These are phyloP conservation scores for Acanthochromis polyacanthus DNA, from an alignment of 2,113 vertebrate genomes.

Conservation along the genomic window DNA sequence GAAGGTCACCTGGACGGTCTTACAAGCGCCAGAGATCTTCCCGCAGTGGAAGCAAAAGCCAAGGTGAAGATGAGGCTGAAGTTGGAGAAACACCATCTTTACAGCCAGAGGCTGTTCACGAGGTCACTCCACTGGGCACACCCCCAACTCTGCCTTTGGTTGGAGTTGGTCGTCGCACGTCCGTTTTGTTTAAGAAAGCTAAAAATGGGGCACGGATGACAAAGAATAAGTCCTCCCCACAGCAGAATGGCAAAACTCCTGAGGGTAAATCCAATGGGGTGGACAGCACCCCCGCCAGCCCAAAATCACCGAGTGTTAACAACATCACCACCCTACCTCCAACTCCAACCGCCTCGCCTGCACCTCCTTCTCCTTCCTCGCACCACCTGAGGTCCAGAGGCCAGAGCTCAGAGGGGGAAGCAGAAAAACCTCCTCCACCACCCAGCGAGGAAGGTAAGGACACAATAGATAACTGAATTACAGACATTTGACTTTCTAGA, in stretches of 20 bases:
- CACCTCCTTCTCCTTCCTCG: constrained; percentile 66
- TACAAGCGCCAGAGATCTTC: constrained; percentile 87
- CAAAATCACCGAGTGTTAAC: constrained; percentile 45
- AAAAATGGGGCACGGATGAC: constrained; percentile 90
- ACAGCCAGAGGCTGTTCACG: constrained; percentile 79
- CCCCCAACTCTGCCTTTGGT: constrained; percentile 75
- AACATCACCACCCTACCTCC: constrained; percentile 62
- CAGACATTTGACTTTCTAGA: background rate
- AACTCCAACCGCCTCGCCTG: constrained; percentile 56
- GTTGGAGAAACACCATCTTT: constrained; percentile 82
- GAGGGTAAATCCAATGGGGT: constrained; percentile 74
- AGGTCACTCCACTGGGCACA: constrained; percentile 83
- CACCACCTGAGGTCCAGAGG: constrained; percentile 82
- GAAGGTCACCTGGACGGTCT: constrained; percentile 84
- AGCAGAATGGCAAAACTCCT: constrained; percentile 86
- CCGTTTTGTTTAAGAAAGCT: constrained; percentile 94
- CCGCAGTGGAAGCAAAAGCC: constrained; percentile 86
- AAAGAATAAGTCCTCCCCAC: constrained; percentile 81
- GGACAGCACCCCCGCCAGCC: constrained; percentile 43
- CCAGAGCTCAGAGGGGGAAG: constrained; percentile 84
- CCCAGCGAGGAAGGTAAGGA: constrained; percentile 80
- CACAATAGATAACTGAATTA: background rate
- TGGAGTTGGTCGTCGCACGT: constrained; percentile 91
- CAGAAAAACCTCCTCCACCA: constrained; percentile 82
- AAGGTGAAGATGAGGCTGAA: constrained; percentile 80